phyloP scores from a whole-genome alignment of 2,888 invertebrate genomes.

The Agonopterix heracliana region DNA sequence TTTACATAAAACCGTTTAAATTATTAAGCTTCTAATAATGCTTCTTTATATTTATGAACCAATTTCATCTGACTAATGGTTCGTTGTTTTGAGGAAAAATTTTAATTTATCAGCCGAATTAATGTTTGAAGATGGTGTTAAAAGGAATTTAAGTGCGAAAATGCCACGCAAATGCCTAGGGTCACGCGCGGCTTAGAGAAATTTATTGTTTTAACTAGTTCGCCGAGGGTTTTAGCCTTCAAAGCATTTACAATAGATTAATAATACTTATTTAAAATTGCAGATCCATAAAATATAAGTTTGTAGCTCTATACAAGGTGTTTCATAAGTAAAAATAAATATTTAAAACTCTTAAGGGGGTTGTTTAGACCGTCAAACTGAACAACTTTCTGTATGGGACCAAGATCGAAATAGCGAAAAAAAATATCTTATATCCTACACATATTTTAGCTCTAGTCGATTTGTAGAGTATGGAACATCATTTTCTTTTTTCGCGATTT shows the following conservation, averaged over 20 bases:
- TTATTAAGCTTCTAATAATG: slow-evolving; percentile 34
- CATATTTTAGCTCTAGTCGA: no score
- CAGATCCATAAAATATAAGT: no score
- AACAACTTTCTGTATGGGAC: no score
- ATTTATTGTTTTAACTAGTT: background rate
- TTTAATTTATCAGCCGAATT: slow-evolving; percentile 37
- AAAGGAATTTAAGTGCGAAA: slow-evolving; percentile 20
- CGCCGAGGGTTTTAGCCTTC: background rate
- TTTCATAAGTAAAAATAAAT: no score
- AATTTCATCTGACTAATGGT: slow-evolving; percentile 40
- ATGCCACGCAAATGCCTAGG: slow-evolving; percentile 9
- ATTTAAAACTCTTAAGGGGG: no score
- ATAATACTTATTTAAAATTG: no score
- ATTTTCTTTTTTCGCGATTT: no score
- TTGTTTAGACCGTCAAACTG: no score
- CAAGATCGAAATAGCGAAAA: no score
- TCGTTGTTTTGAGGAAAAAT: slow-evolving; percentile 34
- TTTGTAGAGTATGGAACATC: no score
- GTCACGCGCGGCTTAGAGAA: slow-evolving; percentile 3
- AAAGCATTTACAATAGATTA: background rate
- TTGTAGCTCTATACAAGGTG: no score
- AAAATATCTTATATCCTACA: no score
- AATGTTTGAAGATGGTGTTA: slow-evolving; percentile 6
- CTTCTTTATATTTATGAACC: slow-evolving; percentile 49
- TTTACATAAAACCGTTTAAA: slow-evolving; percentile 38